Evolutionary conservation across 2,113 vertebrate species (phyloP), one percentile per base, ranked within the genome.

Genomic region (Phylloscopus trochilus): DNA sequence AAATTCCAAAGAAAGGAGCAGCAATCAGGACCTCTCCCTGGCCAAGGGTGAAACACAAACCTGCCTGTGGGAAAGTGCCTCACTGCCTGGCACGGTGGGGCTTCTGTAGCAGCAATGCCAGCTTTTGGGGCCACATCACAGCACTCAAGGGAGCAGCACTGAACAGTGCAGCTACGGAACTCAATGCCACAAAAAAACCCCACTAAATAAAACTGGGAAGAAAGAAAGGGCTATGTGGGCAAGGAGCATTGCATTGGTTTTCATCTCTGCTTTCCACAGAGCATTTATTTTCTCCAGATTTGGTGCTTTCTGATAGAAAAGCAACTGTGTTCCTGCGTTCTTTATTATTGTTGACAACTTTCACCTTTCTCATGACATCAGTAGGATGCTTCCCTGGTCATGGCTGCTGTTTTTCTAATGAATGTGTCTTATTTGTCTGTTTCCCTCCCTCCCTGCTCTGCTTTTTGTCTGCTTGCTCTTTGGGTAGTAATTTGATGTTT

Each of bases 51-150:
- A n/a, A n/a, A n/a, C n/a, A n/a, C n/a, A 43, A 59, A 28, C 13
- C 35, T 35, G 52, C 10, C 41, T 47, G 31, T 11, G 17, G 37
- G 62, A 23, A 56, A 64, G 35, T 1, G 12, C 23, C 43, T 76
- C 3, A 1, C n/a, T 39, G 53, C 68, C 43, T 55, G 0, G 0
- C 17, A 3, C 1, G 0, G 43, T 0, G 0, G 30, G 18, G 30
- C 8, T 43, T 18, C 64, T 35, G 37, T 1, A 15, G 73, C 47
- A 51, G 31, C 58, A 6, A 7, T 33, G 27, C 33, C 73, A 51
- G 31, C 33, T 66, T 73, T n/a, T 46, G 73, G 59, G 60, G 44
- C 46, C 27, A 18, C 37, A 23, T 27, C 6, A 2, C 1, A 9
- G 49, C 44, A 24, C 12, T 10, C 52, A 43, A 46, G 52, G 47